Conservation (phyloP, 1,140 invertebrate species). For the Cotesia glomerata region DNA sequence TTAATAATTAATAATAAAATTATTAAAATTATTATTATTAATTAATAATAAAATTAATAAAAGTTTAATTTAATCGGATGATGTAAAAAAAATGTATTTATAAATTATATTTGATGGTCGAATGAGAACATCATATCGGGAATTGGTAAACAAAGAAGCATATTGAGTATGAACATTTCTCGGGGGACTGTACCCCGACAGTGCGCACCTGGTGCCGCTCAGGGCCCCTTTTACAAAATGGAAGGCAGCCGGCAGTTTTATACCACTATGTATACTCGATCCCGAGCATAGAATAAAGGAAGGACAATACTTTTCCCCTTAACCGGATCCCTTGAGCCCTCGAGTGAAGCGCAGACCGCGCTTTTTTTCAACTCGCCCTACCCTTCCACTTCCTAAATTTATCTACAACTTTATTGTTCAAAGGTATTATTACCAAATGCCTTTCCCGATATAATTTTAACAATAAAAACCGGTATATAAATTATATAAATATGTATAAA, state of each 20-base stretch:
- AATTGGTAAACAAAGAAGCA: conserved; percentile 50
- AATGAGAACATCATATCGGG: neutral
- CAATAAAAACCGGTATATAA: too few relatives aligned
- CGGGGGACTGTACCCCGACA: conserved; percentile 56
- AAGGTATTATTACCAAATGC: too few relatives aligned
- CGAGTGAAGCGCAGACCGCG: too few relatives aligned
- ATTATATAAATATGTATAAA: neutral
- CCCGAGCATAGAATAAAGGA: conserved; percentile 40
- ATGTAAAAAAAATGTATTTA: neutral
- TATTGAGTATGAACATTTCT: conserved; percentile 50
- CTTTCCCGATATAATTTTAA: too few relatives aligned
- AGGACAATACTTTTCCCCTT: conserved; percentile 56
- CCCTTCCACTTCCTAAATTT: neutral
- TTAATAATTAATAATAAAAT: too few relatives aligned
- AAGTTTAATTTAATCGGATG: neutral
- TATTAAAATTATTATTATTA: neutral
- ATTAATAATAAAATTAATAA: neutral
- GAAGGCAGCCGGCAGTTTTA: conserved; percentile 46
- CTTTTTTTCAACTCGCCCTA: neutral
- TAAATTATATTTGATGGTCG: neutral
- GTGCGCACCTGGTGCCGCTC: conserved; percentile 57
- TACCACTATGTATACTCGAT: conserved; percentile 22
- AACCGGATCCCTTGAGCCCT: conserved; percentile 31
- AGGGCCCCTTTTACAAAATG: conserved; percentile 59
- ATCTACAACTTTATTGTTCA: too few relatives aligned